phyloP scores from a whole-genome alignment of 2,113 vertebrate genomes.

The Carassius carassius region DNA sequence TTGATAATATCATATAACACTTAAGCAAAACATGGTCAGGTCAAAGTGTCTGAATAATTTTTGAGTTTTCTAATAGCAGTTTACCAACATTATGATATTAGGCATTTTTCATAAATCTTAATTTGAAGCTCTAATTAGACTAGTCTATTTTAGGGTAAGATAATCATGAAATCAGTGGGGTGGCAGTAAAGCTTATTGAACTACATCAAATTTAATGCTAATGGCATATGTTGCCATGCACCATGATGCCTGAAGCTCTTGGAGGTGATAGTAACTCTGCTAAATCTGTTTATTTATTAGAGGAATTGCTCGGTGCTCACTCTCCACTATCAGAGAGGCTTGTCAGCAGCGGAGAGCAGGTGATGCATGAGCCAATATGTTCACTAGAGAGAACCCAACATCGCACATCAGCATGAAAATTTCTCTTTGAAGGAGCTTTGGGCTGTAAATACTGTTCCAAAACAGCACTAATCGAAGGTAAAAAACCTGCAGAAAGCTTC shows the following conservation, averaged over 20 bases:
- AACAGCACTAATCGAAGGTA: constrained; percentile 79
- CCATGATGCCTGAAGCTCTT: constrained; percentile 50
- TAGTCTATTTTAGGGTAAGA: constrained; percentile 24
- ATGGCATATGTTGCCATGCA: constrained; percentile 64
- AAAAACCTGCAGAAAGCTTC: constrained; percentile 73
- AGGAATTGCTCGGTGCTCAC: constrained; percentile 71
- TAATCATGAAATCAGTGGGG: constrained; percentile 43
- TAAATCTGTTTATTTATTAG: constrained; percentile 77
- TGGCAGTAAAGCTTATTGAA: constrained; percentile 60
- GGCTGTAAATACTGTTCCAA: constrained; percentile 61
- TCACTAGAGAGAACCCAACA: constrained; percentile 73
- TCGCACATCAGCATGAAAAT: constrained; percentile 83
- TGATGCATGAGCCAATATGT: constrained; percentile 84
- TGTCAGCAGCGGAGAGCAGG: constrained; percentile 76
- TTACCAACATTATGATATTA: constrained; percentile 1
- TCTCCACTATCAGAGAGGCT: constrained; percentile 72
- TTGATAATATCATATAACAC: too few species aligned
- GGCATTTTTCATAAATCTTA: neutral
- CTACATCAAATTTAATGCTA: constrained; percentile 68
- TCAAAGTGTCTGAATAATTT: too few species aligned
- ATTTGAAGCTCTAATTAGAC: constrained; percentile 29
- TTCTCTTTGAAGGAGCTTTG: constrained; percentile 73
- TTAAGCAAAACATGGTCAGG: too few species aligned
- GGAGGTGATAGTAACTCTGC: constrained; percentile 63
- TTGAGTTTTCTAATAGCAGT: too few species aligned